Conservation (phyloP, 2,113 vertebrate species). For the Ophthalmolycus amberensis region DNA sequence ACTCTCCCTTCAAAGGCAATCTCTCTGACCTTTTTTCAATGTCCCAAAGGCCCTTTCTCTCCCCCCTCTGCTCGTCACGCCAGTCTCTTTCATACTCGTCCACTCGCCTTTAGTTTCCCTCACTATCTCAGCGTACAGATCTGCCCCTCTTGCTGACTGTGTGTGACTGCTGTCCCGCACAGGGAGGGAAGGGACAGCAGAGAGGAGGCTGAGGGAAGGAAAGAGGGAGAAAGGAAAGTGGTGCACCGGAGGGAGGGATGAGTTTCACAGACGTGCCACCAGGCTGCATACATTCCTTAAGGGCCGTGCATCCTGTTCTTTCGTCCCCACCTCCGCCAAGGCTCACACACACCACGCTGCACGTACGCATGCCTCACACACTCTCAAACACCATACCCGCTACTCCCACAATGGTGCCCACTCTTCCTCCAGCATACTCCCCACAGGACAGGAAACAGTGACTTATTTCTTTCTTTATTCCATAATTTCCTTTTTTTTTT, state of each 20-base stretch:
- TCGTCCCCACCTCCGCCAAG: constrained; percentile 76
- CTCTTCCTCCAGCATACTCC: constrained; percentile 57
- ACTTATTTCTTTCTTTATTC: constrained; percentile 43
- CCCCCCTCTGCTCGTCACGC: constrained; percentile 13
- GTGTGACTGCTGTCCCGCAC: constrained; percentile 41
- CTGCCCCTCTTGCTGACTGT: constrained; percentile 16
- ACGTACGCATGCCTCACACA: constrained; percentile 76
- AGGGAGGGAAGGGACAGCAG: constrained; percentile 4
- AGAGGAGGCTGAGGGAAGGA: constrained; percentile 10
- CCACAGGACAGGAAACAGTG: constrained; percentile 85
- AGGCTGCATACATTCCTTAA: constrained; percentile 80
- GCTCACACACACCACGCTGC: constrained; percentile 74
- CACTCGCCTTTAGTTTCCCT: constrained; percentile 45
- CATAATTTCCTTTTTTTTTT: background rate
- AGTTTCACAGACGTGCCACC: constrained; percentile 73
- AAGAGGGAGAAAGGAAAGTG: constrained; percentile 13
- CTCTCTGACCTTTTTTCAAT: constrained; percentile 26
- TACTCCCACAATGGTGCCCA: constrained; percentile 45
- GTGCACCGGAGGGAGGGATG: constrained; percentile 61
- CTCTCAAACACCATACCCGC: constrained; percentile 16
- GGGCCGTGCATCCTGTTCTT: constrained; percentile 84
- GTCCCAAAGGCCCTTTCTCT: constrained; percentile 18
- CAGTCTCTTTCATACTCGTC: constrained; percentile 26
- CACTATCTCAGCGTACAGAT: constrained; percentile 53
- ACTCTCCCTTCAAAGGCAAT: constrained; percentile 28